phyloP scores from a whole-genome alignment of 92 coral and sea anemone genomes.

The Siderastrea siderea region DNA sequence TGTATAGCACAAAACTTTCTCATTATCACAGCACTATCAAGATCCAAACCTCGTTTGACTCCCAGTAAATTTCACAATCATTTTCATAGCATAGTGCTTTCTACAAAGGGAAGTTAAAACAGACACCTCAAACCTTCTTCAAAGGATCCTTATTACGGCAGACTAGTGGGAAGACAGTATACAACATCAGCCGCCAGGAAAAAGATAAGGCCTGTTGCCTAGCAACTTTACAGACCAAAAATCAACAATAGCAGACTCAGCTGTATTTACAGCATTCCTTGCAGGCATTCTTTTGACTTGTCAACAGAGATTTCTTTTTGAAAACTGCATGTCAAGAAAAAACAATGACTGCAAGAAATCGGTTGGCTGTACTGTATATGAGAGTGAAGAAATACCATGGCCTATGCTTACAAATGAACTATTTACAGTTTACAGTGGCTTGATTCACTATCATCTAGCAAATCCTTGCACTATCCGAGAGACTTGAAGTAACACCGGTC shows the following conservation, averaged over 20 bases:
- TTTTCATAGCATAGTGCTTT: neutral
- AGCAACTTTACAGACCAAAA: neutral
- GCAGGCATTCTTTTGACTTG: too few species aligned
- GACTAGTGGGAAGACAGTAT: too few species aligned
- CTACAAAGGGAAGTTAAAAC: neutral
- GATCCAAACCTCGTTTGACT: too few species aligned
- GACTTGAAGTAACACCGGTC: slow-evolving; percentile 97
- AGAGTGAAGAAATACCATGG: neutral
- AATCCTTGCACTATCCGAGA: slow-evolving; percentile 98
- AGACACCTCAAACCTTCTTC: neutral
- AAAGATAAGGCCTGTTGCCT: neutral
- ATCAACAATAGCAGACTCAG: too few species aligned
- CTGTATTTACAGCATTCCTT: too few species aligned
- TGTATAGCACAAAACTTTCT: neutral
- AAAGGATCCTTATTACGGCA: too few species aligned
- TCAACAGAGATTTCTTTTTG: too few species aligned
- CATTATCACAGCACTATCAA: neutral
- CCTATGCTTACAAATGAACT: neutral
- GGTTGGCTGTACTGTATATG: too few species aligned
- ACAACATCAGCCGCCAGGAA: too few species aligned
- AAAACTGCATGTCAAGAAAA: too few species aligned
- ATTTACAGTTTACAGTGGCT: slow-evolving; percentile 15
- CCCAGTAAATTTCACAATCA: too few species aligned
- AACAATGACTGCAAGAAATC: too few species aligned
- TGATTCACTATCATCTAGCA: slow-evolving; percentile 82